Base-by-base conservation (phyloP, 2,888 invertebrate genomes). In the Agonopterix alstromeriana region DNA sequence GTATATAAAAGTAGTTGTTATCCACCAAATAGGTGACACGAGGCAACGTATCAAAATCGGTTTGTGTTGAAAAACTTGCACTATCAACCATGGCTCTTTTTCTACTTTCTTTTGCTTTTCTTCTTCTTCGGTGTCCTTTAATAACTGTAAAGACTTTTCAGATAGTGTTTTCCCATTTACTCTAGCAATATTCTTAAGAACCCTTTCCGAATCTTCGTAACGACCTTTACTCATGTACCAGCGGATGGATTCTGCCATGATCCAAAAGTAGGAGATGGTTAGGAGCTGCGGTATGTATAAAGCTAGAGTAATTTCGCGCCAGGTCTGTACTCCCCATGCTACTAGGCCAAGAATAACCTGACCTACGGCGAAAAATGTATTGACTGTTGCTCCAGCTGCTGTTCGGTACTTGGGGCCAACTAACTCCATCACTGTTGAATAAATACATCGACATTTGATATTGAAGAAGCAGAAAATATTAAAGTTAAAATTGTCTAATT, bases 221-320 rank as follows among this genome's bases (percentile, higher is more conserved):
- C 91, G 89, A 1, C 92, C 92, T 64, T 93, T 93, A 49, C 92
- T 92, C 56, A 95, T 77, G 46, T 94, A 89, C 94, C 95, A 95
- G 52, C 94, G 84, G 3, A 93, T 83, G 10, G 93, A 93, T 73
- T 93, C 93, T 0, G 92, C 91, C 47, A 92, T 74, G 9, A 92
- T 61, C 90, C 92, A 92, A 52, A 91, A 90, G 61, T 93, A 92
- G 8, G 88, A 70, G 35, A 94, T 63, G 42, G 93, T 89, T 0
- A 93, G 63, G 10, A 93, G 67, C 2, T 92, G 90, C 0, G 94
- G 94, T 0, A 89, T 75, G 62, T 94, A 94, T 35, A 93, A 77
- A 2, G 92, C 83, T 12, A 93, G 84, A 3, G 94, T 90, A 2
- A 93, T 77, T 36, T 79, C 68, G 60, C 92, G 90, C 95, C 95